phyloP scores from a whole-genome alignment of 2,888 invertebrate genomes.

The Scaptomyza cyrtandrae region DNA sequence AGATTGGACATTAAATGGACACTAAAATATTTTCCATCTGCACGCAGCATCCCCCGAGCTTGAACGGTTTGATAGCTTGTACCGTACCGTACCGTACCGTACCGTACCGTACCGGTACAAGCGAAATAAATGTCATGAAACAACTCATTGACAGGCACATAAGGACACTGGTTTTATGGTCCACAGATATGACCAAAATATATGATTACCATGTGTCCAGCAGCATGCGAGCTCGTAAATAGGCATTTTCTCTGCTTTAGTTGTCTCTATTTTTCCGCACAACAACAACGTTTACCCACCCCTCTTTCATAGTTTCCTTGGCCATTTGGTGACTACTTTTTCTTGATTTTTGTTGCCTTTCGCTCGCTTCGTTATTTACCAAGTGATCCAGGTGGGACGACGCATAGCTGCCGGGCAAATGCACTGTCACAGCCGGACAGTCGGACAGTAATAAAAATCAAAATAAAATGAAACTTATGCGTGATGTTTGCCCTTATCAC shows the following conservation, averaged over 20 bases:
- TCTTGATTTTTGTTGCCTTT: slow-evolving; percentile 62
- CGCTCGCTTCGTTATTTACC: slow-evolving; percentile 67
- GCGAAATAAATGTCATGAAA: slow-evolving; percentile 83
- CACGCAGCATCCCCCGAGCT: slow-evolving; percentile 75
- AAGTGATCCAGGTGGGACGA: slow-evolving; percentile 82
- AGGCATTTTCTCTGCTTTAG: slow-evolving; percentile 81
- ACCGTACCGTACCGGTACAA: slow-evolving; percentile 46
- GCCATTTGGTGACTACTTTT: slow-evolving; percentile 56
- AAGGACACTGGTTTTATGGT: slow-evolving; percentile 84
- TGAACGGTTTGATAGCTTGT: slow-evolving; percentile 7
- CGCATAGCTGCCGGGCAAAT: slow-evolving; percentile 45
- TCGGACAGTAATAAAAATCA: slow-evolving; percentile 80
- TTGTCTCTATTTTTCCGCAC: slow-evolving; percentile 30
- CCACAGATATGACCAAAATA: slow-evolving; percentile 84
- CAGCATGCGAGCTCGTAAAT: slow-evolving; percentile 81
- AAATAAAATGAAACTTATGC: slow-evolving; percentile 83
- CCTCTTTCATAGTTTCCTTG: slow-evolving; percentile 22
- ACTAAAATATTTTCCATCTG: slow-evolving; percentile 83
- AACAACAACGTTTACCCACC: slow-evolving; percentile 17
- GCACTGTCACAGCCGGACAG: slow-evolving; percentile 50
- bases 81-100: slow-evolving; percentile 18
- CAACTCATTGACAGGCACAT: slow-evolving; percentile 84
- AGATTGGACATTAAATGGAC: slow-evolving; percentile 83
- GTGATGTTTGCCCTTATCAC: slow-evolving; percentile 69
- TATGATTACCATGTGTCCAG: slow-evolving; percentile 84